Evolutionary conservation across 2,797 vertebrate genomes (phyloP), one percentile per base, ranked within the genome.

Genomic region (Esox lucius): DNA sequence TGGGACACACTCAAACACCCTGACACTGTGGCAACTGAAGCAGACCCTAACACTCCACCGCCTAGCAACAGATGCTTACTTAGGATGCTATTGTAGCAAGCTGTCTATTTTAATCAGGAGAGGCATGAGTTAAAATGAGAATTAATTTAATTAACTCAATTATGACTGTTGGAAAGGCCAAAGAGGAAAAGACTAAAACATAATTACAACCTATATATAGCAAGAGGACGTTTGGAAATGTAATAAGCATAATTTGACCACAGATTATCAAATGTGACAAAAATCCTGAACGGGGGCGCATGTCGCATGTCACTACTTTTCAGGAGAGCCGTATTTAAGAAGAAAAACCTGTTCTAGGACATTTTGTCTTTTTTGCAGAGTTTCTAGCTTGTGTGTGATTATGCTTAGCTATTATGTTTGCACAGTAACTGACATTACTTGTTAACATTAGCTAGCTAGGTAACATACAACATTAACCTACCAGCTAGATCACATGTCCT

Each of bases 41-140:
- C 53, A 56, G 53, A 11, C 53, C 53, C 19, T 22, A 56, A 53
- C 51, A 76, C 83, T 75, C 81, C 26, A 61, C 85, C 24, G 62
- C 84, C 86, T n/a, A 53, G 84, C 77, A 87, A 83, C 85, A 84
- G 72, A 86, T 74, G 80, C 82, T 83, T 82, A 81, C 28, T 66
- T 64, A 69, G 71, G 82, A 72, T 22, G 8, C 53, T 56, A 22
- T n/a, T 56, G 53, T 56, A 75, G 81, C 79, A 78, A 79, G 79
- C 82, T 80, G 86, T 83, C 76, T 1, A 11, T 83, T 89, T 87
- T 91, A 90, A 91, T 91, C 90, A 89, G 85, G 80, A 75, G 78
- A 85, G 77, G 78, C 75, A 73, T 71, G 82, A 73, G 69, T 81
- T 48, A 77, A 88, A 83, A 87, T 85, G 68, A n/a, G 81, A 87